These are phyloP conservation scores for Eclectus roratus DNA, from an alignment of 2,113 vertebrate genomes.

Conservation along the genomic window DNA sequence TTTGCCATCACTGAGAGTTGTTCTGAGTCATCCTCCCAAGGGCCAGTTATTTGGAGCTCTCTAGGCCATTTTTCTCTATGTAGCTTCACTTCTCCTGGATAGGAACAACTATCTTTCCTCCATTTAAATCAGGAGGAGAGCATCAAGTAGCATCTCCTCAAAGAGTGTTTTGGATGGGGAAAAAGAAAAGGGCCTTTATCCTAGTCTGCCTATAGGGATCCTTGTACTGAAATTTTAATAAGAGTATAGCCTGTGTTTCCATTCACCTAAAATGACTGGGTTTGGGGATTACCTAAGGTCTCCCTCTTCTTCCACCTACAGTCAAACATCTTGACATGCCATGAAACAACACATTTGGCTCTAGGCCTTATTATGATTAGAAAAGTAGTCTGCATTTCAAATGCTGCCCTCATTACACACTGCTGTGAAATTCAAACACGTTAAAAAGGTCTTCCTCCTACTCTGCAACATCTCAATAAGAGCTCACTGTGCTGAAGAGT, in stretches of 20 bases:
- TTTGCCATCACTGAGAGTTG: fast-evolving
- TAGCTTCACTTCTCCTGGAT: neutral
- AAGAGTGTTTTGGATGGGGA: neutral
- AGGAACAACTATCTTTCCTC: neutral
- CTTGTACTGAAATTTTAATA: neutral
- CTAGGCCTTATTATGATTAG: neutral
- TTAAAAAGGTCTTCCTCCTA: neutral
- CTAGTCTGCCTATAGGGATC: neutral
- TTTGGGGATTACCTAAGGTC: neutral
- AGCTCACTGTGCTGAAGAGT: neutral
- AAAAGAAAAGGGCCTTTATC: neutral
- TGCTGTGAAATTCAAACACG: neutral
- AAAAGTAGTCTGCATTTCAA: neutral
- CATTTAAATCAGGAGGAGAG: neutral
- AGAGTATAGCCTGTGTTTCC: neutral
- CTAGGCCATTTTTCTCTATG: fast-evolving
- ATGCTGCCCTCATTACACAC: neutral
- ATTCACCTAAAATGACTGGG: neutral
- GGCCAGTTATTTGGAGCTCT: neutral
- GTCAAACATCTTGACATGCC: neutral
- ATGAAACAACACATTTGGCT: neutral
- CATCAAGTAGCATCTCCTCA: neutral
- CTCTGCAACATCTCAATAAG: neutral
- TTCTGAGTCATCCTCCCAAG: fast-evolving
- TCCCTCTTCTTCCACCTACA: neutral